phyloP scores from a whole-genome alignment of 2,888 invertebrate species.

The Slavum lentiscoides region DNA sequence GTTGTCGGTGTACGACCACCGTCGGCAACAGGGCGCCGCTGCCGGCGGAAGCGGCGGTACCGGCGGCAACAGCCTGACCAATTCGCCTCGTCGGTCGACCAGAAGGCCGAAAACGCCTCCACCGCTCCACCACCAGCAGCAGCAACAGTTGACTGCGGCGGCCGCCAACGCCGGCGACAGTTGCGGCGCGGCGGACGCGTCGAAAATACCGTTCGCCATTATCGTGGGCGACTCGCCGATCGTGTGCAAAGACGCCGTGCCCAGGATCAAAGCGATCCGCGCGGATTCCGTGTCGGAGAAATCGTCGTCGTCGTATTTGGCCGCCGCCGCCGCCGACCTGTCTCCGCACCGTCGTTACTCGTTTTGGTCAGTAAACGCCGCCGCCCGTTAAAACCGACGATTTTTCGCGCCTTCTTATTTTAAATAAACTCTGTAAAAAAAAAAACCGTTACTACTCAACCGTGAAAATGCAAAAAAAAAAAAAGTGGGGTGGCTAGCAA shows the following conservation, averaged over 20 bases:
- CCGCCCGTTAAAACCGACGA: too few species aligned
- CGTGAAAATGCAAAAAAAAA: too few species aligned
- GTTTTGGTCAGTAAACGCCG: conserved; percentile 46
- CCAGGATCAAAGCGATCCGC: conserved; percentile 44
- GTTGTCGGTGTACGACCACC: conserved; percentile 47
- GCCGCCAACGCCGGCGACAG: background rate
- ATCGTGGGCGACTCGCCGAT: conserved; percentile 44
- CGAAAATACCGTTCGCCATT: conserved; percentile 47
- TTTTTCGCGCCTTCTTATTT: too few species aligned
- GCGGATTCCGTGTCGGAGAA: conserved; percentile 47
- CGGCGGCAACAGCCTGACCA: conserved; percentile 24
- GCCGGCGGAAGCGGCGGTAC: background rate
- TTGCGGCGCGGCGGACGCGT: background rate
- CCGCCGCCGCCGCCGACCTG: conserved; percentile 29
- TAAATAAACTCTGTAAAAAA: too few species aligned
- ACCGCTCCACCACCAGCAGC: conserved; percentile 11
- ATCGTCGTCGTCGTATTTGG: conserved; percentile 36
- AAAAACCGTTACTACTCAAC: too few species aligned
- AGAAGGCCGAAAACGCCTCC: conserved; percentile 41
- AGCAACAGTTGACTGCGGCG: background rate
- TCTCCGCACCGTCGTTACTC: conserved; percentile 48
- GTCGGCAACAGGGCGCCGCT: conserved; percentile 10
- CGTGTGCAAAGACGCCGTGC: conserved; percentile 38
- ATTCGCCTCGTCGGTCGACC: conserved; percentile 43
- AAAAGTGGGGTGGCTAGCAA: too few species aligned